Conservation (phyloP, 2,888 invertebrate species). For the Gerosis bhagava region DNA sequence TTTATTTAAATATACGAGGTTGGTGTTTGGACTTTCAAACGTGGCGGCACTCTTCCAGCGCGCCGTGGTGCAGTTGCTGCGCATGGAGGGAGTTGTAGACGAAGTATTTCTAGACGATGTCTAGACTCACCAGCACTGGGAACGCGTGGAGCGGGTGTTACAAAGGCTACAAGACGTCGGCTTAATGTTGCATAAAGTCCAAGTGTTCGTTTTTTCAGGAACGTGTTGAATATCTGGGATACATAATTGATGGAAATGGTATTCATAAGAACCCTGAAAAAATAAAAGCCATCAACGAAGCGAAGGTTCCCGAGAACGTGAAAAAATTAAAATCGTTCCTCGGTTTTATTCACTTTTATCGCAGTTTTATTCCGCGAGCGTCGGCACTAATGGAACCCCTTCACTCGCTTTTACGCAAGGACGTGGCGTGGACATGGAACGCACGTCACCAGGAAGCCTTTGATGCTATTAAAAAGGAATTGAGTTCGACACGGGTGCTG, state of each 20-base stretch:
- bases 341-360: neutral
- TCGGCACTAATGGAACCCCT: neutral
- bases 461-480: neutral
- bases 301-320: neutral
- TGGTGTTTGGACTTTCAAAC: neutral
- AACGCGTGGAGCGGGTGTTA: neutral
- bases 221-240: neutral
- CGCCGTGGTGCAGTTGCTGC: neutral
- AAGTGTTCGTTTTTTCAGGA: constrained; percentile 1
- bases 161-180: neutral
- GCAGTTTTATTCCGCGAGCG: neutral
- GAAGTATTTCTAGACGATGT: neutral
- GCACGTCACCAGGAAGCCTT: neutral
- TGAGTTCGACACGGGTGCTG: neutral
- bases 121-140: neutral
- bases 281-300: neutral
- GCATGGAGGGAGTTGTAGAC: neutral
- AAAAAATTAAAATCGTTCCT: neutral
- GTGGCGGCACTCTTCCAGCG: neutral
- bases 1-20: neutral
- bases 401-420: neutral
- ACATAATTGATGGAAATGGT: neutral
- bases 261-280: constrained; percentile 3
- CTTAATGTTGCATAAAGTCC: neutral
- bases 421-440: neutral